Conservation (phyloP, 2,888 invertebrate genomes). For the Charanyca ferruginea region DNA sequence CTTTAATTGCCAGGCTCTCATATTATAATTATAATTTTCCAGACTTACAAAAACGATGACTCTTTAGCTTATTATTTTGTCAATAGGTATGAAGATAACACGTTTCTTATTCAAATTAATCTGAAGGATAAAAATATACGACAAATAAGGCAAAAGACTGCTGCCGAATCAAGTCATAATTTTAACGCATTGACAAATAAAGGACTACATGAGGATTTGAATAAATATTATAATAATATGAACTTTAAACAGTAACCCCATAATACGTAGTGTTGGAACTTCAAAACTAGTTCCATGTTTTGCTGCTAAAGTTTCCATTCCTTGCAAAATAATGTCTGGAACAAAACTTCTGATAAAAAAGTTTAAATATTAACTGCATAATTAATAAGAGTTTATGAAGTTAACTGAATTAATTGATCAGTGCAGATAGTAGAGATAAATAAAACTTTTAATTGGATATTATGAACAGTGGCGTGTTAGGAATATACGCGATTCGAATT, state of each 20-base stretch:
- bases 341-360: slow-evolving; percentile 7
- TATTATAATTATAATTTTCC: neutral
- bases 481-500: neutral
- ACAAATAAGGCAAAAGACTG: slow-evolving; percentile 36
- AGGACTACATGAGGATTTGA: slow-evolving; percentile 22
- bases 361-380: neutral
- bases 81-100: slow-evolving; percentile 9
- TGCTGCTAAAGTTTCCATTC: slow-evolving; percentile 47
- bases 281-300: slow-evolving; percentile 58
- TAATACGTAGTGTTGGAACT: slow-evolving; percentile 35
- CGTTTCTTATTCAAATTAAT: slow-evolving; percentile 20
- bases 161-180: slow-evolving; percentile 18
- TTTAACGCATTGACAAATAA: slow-evolving; percentile 49
- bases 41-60: neutral
- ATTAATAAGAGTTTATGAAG: slow-evolving; percentile 2
- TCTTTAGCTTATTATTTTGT: slow-evolving; percentile 13
- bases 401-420: slow-evolving; percentile 19
- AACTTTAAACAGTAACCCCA: too few species aligned
- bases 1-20: neutral
- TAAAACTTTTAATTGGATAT: neutral
- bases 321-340: slow-evolving; percentile 24
- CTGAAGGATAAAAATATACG: slow-evolving; percentile 2
- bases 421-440: neutral
- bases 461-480: neutral
- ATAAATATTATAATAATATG: slow-evolving; percentile 13